These are phyloP conservation scores for Anastatus disparis DNA, from an alignment of 1,140 invertebrate genomes.

Conservation along the genomic window DNA sequence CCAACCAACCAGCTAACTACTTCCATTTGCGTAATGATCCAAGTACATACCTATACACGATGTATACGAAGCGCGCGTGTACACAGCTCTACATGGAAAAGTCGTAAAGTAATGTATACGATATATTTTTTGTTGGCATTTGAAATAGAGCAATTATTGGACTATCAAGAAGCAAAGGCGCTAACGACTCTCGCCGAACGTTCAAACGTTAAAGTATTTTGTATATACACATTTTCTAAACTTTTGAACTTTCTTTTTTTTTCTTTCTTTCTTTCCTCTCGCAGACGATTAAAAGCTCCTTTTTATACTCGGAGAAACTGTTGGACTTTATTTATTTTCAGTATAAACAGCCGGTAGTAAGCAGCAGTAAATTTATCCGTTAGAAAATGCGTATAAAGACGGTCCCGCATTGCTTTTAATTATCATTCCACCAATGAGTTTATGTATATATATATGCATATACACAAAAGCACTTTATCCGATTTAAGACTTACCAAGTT, in stretches of 20 bases:
- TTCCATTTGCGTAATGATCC: constrained; percentile 33
- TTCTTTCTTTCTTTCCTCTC: neutral
- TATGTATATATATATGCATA: too few relatives aligned
- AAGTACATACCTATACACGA: neutral
- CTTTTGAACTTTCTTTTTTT: too few relatives aligned
- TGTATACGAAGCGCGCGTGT: neutral
- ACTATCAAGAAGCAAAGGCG: constrained; percentile 26
- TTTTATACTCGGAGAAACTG: too few relatives aligned
- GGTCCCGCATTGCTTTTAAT: too few relatives aligned
- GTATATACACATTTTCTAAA: neutral
- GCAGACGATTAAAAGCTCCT: neutral
- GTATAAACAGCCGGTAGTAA: too few relatives aligned
- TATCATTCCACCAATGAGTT: too few relatives aligned
- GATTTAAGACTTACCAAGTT: too few relatives aligned
- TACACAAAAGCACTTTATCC: too few relatives aligned
- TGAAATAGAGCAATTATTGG: constrained; percentile 19
- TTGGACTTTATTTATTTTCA: too few relatives aligned
- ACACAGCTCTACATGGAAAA: neutral
- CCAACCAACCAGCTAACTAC: neutral
- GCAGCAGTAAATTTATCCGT: too few relatives aligned
- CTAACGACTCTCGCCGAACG: constrained; percentile 25
- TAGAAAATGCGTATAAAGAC: too few relatives aligned
- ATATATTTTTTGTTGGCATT: neutral
- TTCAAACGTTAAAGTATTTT: constrained; percentile 13
- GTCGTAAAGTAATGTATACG: neutral